Base-by-base conservation (phyloP, 2,113 vertebrate species). In the Zootoca vivipara region DNA sequence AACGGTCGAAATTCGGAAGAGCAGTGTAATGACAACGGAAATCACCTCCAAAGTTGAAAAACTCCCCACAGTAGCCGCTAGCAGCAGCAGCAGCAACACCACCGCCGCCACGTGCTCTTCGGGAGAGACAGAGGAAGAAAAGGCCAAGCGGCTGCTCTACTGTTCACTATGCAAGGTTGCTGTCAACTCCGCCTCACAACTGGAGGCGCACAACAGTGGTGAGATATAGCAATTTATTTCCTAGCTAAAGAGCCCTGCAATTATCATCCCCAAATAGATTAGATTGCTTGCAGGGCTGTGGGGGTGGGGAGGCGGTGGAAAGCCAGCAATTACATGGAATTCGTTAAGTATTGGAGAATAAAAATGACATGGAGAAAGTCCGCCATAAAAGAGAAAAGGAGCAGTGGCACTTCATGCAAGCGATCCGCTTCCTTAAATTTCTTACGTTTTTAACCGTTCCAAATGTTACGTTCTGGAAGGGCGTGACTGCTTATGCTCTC, bases 141-240 rank as follows among this genome's bases (percentile, higher is more conserved):
- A 99, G 93, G 98, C 99, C 7, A 97, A 98, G 13, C 95, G 99
- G 30, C 97, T 99, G 13, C 98, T 99, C 26, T 99, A 99, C 96
- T 99, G 99, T 95, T 99, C 99, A 15, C 98, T 99, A 93, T 99
- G 99, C 97, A 99, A 99, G 95, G 98, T 99, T 72, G 98, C 98
- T 56, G 99, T 99, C 95, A 99, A 99, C 97, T 99, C 99, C 0
- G 97, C 98, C 80, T 99, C 99, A 0, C 99, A 99, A 97, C 97
- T 99, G 95, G 99, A 99, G 94, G 99, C 99, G 3, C 99, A 99
- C 96, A 99, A 98, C 96, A 99, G 97, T 70, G 99, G 99, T 99
- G 93, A 98, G 98, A 93, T 79, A 85, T 89, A 92, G 92, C 52
- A 77, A 69, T 91, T 94, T 89, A 38, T 40, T 77, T 94, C 90